Evolutionary conservation across 2,888 invertebrate genomes (phyloP), one percentile per base, ranked within the genome.

Genomic region (Strigamia transsilvanica): DNA sequence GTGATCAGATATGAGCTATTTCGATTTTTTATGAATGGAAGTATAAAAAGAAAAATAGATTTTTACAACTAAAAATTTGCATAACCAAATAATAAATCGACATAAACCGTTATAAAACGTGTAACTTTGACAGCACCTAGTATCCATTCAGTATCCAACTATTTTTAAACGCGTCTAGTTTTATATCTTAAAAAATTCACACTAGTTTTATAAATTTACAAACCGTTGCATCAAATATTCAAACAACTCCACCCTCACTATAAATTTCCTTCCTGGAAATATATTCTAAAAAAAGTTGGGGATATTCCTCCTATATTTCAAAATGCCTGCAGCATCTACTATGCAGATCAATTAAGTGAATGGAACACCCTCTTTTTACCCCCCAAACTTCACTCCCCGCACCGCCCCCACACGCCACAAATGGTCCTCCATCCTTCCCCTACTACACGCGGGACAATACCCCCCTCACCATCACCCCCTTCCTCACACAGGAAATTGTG

Each of bases 301-400:
- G 23, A 10, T 61, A 61, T 61, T 61, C 61, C 61, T 61, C 46
- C 18, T 61, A 61, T 61, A 61, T 61, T 61, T 61, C 61, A 61
- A 61, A 61, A 61, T 61, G 61, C 61, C 61, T 61, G 61, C 61
- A 61, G 61, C 61, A 61, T 61, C 61, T 61, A 61, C 61, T 23
- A 61, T 61, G 61, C 61, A 61, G 61, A 61, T 61, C 61, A 61
- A 61, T 61, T 61, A 61, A 61, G 61, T 61, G 61, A 61, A 61
- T 61, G 61, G 23, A 61, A 61, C 61, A 15, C 61, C 61, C 61
- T 61, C 61, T 12, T 61, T 61, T 61, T 12, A 12, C 61, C 61
- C 61, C 61, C 61, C 61, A 18, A 61, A 61, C 18, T 61, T 61
- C 61, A 61, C 61, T 61, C 61, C 61, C 23, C 61, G 1, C 18